A percentile compares a stretch with the other conserved stretches of the same genome.
Evolutionary conservation across 2,113 vertebrate species (phyloP).

Genomic region (Chascanopsetta lugubris): DNA sequence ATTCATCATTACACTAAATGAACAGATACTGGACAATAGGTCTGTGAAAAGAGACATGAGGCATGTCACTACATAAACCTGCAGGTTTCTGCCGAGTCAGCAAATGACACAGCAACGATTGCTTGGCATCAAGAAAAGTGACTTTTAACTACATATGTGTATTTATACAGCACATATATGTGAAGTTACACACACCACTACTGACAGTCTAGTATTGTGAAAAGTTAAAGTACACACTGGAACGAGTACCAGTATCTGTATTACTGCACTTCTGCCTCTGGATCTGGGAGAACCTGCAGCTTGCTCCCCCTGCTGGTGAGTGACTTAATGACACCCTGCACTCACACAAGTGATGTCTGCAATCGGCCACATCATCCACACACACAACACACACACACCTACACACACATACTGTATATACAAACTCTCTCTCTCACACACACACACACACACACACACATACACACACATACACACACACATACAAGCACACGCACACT

Average conservation of each 20-base stretch:
- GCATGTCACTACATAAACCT: not conserved
- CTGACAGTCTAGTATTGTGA: not conserved
- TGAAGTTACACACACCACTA: not conserved
- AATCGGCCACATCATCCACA: slow-evolving; percentile 66
- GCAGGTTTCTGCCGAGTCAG: slow-evolving; percentile 6
- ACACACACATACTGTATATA: too few species aligned
- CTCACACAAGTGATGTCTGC: slow-evolving; percentile 51
- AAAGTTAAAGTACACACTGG: not conserved
- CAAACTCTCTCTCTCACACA: too few species aligned
- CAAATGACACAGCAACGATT: not conserved
- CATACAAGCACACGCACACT: slow-evolving; percentile 9
- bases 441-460: slow-evolving; percentile 4
- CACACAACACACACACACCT: not conserved
- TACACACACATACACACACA: not conserved
- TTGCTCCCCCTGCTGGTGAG: slow-evolving; percentile 48
- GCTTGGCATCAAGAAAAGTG: too few species aligned
- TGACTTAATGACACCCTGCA: slow-evolving; percentile 29
- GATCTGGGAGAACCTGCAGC: slow-evolving; percentile 17
- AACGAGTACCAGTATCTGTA: not conserved
- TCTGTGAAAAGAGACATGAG: not conserved
- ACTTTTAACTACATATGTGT: too few species aligned
- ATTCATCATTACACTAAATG: not conserved
- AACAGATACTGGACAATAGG: not conserved
- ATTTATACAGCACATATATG: too few species aligned
- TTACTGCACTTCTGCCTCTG: slow-evolving; percentile 4